phyloP scores from a whole-genome alignment of 1,140 invertebrate genomes.

The Atta cephalotes region DNA sequence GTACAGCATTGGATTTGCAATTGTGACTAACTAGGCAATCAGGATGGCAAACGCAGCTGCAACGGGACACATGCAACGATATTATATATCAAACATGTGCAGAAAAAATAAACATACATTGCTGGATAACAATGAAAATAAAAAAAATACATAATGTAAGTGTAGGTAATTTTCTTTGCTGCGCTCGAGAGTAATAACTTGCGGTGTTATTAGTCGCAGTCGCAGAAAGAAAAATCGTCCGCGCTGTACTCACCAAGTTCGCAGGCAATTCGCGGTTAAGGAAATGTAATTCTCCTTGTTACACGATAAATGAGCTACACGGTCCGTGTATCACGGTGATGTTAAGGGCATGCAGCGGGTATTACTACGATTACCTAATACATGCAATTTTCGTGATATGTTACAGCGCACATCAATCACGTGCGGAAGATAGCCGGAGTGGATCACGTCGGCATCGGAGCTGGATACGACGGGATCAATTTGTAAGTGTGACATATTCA shows the following conservation, averaged over 20 bases:
- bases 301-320: slow-evolving; percentile 32
- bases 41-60: not conserved
- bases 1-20: slow-evolving; percentile 22
- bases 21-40: not conserved
- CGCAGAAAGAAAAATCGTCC: slow-evolving; percentile 30
- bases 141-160: slow-evolving; percentile 14
- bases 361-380: slow-evolving; percentile 50
- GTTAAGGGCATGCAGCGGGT: slow-evolving; percentile 1
- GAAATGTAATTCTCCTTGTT: slow-evolving; percentile 40
- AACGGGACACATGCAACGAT: not conserved
- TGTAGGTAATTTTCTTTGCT: slow-evolving; percentile 43
- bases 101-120: slow-evolving; percentile 23
- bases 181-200: not conserved
- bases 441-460: slow-evolving; percentile 94
- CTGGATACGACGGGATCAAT: slow-evolving; percentile 96
- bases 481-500: slow-evolving; percentile 88
- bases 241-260: not conserved
- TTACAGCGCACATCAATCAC: slow-evolving; percentile 95
- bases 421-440: slow-evolving; percentile 93
- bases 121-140: slow-evolving; percentile 14
- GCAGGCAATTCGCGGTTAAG: slow-evolving; percentile 20
- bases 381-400: slow-evolving; percentile 56
- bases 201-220: slow-evolving; percentile 25
- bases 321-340: slow-evolving; percentile 14
- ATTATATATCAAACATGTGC: slow-evolving; percentile 16